phyloP scores from a whole-genome alignment of 2,888 invertebrate genomes.

The Dorcus parallelipipedus region DNA sequence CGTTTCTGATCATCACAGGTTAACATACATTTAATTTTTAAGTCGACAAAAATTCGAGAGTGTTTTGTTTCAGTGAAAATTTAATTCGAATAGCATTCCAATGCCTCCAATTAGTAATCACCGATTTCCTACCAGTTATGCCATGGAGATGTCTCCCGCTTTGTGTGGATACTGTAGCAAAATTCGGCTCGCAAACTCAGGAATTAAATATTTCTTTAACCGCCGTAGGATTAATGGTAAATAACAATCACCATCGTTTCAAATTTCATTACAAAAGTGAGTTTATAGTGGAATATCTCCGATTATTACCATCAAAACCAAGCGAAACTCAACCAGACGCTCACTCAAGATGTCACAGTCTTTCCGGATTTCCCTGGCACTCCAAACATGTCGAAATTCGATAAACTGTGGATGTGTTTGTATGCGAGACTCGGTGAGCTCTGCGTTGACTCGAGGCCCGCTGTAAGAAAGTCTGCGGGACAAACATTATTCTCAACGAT shows the following conservation, averaged over 20 bases:
- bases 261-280: conserved; percentile 14
- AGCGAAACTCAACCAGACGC: conserved; percentile 71
- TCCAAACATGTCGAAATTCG: conserved; percentile 82
- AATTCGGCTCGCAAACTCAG: conserved; percentile 93
- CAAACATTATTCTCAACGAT: conserved; percentile 98
- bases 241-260: conserved; percentile 16
- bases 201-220: conserved; percentile 97
- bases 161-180: conserved; percentile 89
- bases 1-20: conserved; percentile 90
- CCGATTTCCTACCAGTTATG: conserved; percentile 90
- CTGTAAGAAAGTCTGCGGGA: conserved; percentile 94
- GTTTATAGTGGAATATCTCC: conserved; percentile 93
- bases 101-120: conserved; percentile 91
- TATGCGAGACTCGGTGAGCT: conserved; percentile 84
- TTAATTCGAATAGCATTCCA: conserved; percentile 93
- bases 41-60: background rate
- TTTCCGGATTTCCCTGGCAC: conserved; percentile 82
- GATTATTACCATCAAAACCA: conserved; percentile 97
- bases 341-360: conserved; percentile 71
- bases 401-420: conserved; percentile 94
- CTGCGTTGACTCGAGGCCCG: conserved; percentile 93
- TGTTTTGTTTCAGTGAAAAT: conserved; percentile 64
- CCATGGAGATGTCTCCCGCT: conserved; percentile 88
- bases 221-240: conserved; percentile 92
- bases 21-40: conserved; percentile 24